Conservation (phyloP, 2,888 invertebrate species). For the Lepidocyrtinus sp. region DNA sequence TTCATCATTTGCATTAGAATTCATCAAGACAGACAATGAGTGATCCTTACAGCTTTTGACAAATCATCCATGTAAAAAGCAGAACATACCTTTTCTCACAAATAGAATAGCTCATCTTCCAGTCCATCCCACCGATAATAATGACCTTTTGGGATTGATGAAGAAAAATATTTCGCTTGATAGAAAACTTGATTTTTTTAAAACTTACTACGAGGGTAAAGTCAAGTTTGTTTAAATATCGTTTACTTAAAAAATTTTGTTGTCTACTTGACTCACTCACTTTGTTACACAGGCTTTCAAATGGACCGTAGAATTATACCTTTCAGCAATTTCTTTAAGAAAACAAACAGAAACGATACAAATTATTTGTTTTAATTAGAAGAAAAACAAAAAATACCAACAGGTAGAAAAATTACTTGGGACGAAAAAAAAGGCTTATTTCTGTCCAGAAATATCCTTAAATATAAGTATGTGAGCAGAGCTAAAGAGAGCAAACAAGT, state of each 20-base stretch:
- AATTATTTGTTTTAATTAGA: slow-evolving; percentile 60
- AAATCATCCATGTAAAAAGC: slow-evolving; percentile 40
- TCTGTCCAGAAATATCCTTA: background rate
- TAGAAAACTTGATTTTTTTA: background rate
- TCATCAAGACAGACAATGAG: slow-evolving; percentile 29
- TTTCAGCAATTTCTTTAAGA: slow-evolving; percentile 44
- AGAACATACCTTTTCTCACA: background rate
- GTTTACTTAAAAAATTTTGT: background rate
- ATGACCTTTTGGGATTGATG: background rate
- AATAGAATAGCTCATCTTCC: background rate
- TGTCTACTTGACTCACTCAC: background rate
- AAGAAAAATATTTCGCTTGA: background rate
- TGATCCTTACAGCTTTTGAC: slow-evolving; percentile 54
- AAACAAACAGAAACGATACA: slow-evolving; percentile 60
- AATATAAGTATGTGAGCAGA: background rate
- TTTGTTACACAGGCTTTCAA: background rate
- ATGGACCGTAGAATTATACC: slow-evolving; percentile 50
- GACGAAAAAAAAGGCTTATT: background rate
- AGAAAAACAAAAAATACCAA: slow-evolving; percentile 35
- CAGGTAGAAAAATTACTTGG: background rate
- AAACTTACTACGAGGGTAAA: background rate
- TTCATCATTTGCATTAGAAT: slow-evolving; percentile 19
- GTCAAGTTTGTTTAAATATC: background rate
- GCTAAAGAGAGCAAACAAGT: background rate
- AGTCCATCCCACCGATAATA: background rate